These are phyloP conservation scores for Limnephilus marmoratus DNA, from an alignment of 2,888 invertebrate species.

Conservation along the genomic window DNA sequence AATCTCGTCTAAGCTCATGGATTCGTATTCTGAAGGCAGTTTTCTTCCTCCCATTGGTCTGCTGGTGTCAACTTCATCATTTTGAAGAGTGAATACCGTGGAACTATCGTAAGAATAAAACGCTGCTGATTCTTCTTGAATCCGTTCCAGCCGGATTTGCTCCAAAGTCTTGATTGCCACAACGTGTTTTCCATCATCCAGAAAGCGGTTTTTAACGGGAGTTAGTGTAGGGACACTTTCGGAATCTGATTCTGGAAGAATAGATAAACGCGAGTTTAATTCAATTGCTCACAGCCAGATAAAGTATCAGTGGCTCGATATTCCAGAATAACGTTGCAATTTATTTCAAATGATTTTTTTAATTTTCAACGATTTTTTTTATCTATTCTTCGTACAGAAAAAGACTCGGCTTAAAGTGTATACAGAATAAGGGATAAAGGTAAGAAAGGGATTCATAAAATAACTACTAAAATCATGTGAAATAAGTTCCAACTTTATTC, in stretches of 20 bases:
- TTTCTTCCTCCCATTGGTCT: constrained; percentile 68
- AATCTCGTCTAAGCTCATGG: constrained; percentile 77
- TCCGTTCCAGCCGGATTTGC: constrained; percentile 82
- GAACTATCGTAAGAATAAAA: constrained; percentile 81
- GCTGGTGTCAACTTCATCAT: constrained; percentile 66
- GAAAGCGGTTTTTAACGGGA: constrained; percentile 75
- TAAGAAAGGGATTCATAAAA: constrained; percentile 52
- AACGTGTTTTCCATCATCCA: constrained; percentile 70
- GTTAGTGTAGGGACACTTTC: constrained; percentile 83
- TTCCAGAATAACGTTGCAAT: constrained; percentile 21
- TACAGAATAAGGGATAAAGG: not conserved
- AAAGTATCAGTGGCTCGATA: not conserved
- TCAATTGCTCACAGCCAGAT: constrained; percentile 15
- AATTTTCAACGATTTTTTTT: constrained; percentile 25
- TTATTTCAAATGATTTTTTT: constrained; percentile 65
- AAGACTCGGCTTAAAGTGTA: constrained; percentile 31
- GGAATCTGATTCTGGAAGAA: constrained; percentile 88
- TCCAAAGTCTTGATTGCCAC: constrained; percentile 81
- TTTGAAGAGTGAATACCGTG: constrained; percentile 65
- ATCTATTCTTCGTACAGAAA: constrained; percentile 49
- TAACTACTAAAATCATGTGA: constrained; percentile 66
- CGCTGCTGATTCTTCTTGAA: constrained; percentile 85
- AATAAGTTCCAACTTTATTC: constrained; percentile 64
- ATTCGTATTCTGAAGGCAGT: constrained; percentile 73
- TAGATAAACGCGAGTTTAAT: constrained; percentile 71